Evolutionary conservation across 2,797 vertebrate genomes (phyloP), one percentile per base, ranked within the genome.

Genomic region (Lagocephalus sceleratus): DNA sequence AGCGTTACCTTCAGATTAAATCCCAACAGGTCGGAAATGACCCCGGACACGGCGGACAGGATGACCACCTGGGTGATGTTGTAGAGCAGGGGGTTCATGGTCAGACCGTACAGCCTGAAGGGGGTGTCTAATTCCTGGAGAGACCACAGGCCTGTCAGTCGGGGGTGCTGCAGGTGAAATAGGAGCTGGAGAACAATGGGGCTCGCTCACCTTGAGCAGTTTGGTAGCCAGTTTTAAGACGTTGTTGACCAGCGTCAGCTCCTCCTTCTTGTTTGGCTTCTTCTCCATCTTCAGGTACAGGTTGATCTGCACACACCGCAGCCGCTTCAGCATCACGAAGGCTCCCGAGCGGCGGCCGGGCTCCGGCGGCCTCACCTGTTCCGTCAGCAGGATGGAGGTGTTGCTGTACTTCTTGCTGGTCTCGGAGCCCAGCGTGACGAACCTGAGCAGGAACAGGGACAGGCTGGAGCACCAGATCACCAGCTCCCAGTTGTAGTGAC

Each of bases 201-300:
- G n/a, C n/a, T n/a, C n/a, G n/a, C n/a, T n/a, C 76, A 98, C 97
- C 94, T 98, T 99, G 63, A 99, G 79, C 40, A 99, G 87, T 87
- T 99, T 99, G 64, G 96, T 99, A 60, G 97, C 97, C 83, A 99
- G 91, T 77, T 99, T 99, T 65, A 99, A 89, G 56, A 99, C 96
- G 35, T 99, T 98, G 89, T 99, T 99, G 79, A 99, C 97, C 76
- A 99, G 88, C 0, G 94, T 99, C 72, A 99, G 90, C 71, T 99
- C 97, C 60, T 99, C 97, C 65, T 99, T 99, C 88, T 99, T 99
- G 86, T 98, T 99, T 66, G 97, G 97, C 76, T 99, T 99, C 90
- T 99, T 99, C 88, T 99, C 97, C 97, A 99, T 99, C 91, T 98
- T 99, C 89, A 99, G 94, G 86, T 99, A 99, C 81, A 99, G 81